phyloP scores from a whole-genome alignment of 1,140 invertebrate genomes.

The Acyrthosiphon pisum region DNA sequence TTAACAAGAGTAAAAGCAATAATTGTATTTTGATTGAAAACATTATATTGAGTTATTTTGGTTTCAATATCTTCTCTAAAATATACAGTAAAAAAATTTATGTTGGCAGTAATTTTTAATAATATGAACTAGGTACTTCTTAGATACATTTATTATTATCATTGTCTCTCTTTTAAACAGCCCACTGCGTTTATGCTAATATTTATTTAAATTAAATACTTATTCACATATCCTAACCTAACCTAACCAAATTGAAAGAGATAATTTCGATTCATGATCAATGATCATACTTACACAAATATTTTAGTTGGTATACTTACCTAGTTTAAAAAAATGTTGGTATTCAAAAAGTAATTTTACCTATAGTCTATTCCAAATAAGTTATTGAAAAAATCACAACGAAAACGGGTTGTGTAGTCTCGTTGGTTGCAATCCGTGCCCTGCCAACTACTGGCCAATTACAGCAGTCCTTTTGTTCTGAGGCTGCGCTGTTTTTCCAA shows the following conservation, averaged over 20 bases:
- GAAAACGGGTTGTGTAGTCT: too few species aligned
- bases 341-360: not conserved
- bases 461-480: too few species aligned
- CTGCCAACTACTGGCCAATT: too few species aligned
- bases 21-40: not conserved
- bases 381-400: too few species aligned
- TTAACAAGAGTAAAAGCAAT: not conserved
- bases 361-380: too few species aligned
- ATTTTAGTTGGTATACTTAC: not conserved
- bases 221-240: too few species aligned
- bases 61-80: not conserved
- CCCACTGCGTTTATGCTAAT: not conserved
- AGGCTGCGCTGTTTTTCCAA: too few species aligned
- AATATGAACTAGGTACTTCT: not conserved
- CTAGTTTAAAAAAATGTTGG: not conserved
- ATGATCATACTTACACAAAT: not conserved
- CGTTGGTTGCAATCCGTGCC: too few species aligned
- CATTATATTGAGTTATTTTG: not conserved
- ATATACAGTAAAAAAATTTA: not conserved
- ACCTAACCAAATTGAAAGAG: not conserved
- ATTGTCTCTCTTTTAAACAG: not conserved
- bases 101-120: not conserved
- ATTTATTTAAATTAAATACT: not conserved
- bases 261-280: not conserved
- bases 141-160: not conserved